Evolutionary conservation across 1,140 invertebrate genomes (phyloP).

Genomic region (Pteromalus puparum): DNA sequence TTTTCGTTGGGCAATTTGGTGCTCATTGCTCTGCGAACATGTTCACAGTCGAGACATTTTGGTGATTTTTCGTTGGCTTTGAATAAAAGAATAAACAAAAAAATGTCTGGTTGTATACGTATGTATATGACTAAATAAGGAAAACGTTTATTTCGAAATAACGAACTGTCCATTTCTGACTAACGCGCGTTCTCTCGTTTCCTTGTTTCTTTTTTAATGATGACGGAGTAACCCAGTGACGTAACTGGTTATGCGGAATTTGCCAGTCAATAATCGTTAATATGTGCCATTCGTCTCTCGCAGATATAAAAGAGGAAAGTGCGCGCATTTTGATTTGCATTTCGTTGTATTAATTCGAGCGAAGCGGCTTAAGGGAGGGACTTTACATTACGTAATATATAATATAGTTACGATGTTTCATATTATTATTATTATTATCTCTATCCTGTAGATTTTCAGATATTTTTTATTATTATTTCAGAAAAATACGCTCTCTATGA

Average conservation of each 20-base stretch:
- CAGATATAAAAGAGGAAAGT: slow-evolving; percentile 15
- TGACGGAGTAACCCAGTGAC: slow-evolving; percentile 42
- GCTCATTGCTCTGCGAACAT: too few species aligned
- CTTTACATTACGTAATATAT: neutral
- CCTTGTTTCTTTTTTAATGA: slow-evolving; percentile 29
- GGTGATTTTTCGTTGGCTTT: too few species aligned
- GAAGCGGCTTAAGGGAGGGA: neutral
- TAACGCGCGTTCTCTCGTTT: slow-evolving; percentile 11
- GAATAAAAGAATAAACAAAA: too few species aligned
- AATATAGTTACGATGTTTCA: neutral
- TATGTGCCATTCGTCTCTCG: slow-evolving; percentile 48
- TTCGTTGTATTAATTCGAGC: neutral
- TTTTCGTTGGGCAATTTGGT: neutral
- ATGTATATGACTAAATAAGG: neutral
- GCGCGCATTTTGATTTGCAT: slow-evolving; percentile 37
- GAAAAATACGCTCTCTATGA: neutral
- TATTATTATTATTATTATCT: neutral
- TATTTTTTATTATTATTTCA: slow-evolving; percentile 19
- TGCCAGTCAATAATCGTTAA: slow-evolving; percentile 50
- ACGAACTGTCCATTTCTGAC: slow-evolving; percentile 30
- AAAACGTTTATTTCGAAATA: slow-evolving; percentile 1
- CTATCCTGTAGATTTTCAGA: slow-evolving; percentile 6
- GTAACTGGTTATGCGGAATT: slow-evolving; percentile 44
- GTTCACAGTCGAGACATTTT: too few species aligned
- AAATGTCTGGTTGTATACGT: neutral